A percentile compares a stretch with the other conserved stretches of the same genome.
These are phyloP conservation scores for Erpobdella octoculata DNA, from an alignment of 2,888 invertebrate species.

Conservation along the genomic window DNA sequence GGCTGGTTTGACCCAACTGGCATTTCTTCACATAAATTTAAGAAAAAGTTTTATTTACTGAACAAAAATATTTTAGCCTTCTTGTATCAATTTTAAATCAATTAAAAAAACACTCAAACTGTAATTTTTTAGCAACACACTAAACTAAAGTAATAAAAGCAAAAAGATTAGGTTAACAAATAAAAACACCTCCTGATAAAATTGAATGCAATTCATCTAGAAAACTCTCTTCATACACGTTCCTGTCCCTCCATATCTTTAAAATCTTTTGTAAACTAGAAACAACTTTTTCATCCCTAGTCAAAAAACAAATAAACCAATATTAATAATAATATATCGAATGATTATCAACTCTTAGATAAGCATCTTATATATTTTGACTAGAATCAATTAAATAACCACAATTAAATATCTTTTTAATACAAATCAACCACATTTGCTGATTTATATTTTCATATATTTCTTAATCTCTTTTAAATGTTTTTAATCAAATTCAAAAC, in stretches of 20 bases:
- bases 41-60: neutral
- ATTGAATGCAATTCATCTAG: neutral
- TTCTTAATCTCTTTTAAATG: neutral
- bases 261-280: conserved; percentile 4
- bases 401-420: too few relatives aligned
- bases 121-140: neutral
- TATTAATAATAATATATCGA: neutral
- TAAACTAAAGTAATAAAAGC: neutral
- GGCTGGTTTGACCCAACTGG: too few relatives aligned
- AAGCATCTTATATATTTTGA: too few relatives aligned
- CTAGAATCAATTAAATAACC: too few relatives aligned
- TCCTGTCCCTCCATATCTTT: conserved; percentile 22
- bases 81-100: too few relatives aligned
- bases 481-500: neutral
- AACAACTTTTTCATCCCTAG: conserved; percentile 1
- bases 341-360: too few relatives aligned
- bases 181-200: neutral
- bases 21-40: neutral
- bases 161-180: neutral
- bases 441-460: too few relatives aligned
- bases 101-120: too few relatives aligned
- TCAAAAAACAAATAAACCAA: neutral
- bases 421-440: too few relatives aligned
- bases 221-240: conserved; percentile 12
- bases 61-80: too few relatives aligned